phyloP scores from a whole-genome alignment of 2,888 invertebrate genomes.

The Brachypterus glaber region DNA sequence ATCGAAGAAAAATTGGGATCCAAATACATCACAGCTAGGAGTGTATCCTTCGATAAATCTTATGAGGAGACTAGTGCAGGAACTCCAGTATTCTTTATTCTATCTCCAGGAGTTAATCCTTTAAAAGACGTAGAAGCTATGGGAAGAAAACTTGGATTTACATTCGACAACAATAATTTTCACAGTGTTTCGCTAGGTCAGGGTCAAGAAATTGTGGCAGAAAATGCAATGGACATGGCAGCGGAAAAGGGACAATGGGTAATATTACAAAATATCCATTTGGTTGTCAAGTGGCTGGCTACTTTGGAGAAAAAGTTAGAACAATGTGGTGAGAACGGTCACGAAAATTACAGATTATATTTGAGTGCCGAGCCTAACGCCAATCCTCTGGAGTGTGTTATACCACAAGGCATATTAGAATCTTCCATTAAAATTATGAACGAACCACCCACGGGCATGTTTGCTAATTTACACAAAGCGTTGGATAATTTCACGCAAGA shows the following conservation, averaged over 20 bases:
- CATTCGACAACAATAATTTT: slow-evolving; percentile 70
- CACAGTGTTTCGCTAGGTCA: slow-evolving; percentile 91
- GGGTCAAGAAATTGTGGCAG: slow-evolving; percentile 89
- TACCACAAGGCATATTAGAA: slow-evolving; percentile 80
- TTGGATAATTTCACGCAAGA: slow-evolving; percentile 88
- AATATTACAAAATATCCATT: slow-evolving; percentile 84
- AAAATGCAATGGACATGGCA: slow-evolving; percentile 72
- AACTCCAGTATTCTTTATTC: slow-evolving; percentile 87
- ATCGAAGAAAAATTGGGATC: slow-evolving; percentile 82
- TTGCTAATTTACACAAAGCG: slow-evolving; percentile 87
- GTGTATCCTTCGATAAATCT: slow-evolving; percentile 74
- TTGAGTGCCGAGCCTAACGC: slow-evolving; percentile 81
- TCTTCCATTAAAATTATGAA: slow-evolving; percentile 93
- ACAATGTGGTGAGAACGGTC: slow-evolving; percentile 59
- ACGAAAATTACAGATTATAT: slow-evolving; percentile 56
- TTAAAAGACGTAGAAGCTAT: slow-evolving; percentile 84
- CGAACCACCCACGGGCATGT: slow-evolving; percentile 92
- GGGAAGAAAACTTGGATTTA: slow-evolving; percentile 72
- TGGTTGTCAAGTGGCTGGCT: slow-evolving; percentile 83
- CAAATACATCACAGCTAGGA: slow-evolving; percentile 70
- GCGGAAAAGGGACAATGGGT: slow-evolving; percentile 82
- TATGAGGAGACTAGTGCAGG: slow-evolving; percentile 74
- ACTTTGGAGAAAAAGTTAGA: slow-evolving; percentile 87
- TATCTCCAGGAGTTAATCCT: slow-evolving; percentile 88
- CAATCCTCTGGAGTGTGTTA: slow-evolving; percentile 55